A percentile compares a stretch with the other conserved stretches of the same genome.
Evolutionary conservation across 2,113 vertebrate species (phyloP).

Genomic region (rat (Rattus norvegicus)): DNA sequence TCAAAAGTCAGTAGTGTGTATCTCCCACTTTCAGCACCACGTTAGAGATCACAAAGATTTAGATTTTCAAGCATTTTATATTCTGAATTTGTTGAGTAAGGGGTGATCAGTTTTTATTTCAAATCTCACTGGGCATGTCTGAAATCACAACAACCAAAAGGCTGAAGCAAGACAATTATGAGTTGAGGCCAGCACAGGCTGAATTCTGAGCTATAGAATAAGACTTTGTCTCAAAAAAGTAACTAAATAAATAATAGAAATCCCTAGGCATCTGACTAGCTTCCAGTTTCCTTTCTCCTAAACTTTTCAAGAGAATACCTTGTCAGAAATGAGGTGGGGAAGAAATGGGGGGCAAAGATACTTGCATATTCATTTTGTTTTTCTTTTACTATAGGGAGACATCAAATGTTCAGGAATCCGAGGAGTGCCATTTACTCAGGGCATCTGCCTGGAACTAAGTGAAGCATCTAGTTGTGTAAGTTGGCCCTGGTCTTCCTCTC

Average conservation of each 20-base stretch:
- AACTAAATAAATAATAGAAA: neutral
- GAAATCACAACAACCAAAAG: neutral
- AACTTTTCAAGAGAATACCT: neutral
- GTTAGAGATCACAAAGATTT: neutral
- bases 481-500: neutral
- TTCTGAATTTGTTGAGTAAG: neutral
- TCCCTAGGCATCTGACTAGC: neutral
- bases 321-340: neutral
- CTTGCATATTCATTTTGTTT: conserved; percentile 3
- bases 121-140: neutral
- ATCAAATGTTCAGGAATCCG: conserved; percentile 76
- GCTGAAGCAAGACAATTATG: neutral
- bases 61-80: neutral
- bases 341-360: neutral
- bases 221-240: neutral
- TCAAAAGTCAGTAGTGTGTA: neutral
- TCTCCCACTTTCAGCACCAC: neutral
- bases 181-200: neutral
- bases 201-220: neutral
- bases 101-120: neutral
- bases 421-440: conserved; percentile 62
- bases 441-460: conserved; percentile 83
- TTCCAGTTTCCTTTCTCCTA: conserved; percentile 21
- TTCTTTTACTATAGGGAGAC: conserved; percentile 75
- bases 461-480: conserved; percentile 85